Percentiles rank a stretch among this genome's conserved stretches.
Conservation (phyloP, 2,797 vertebrate genomes). For the Sebastiscus albofasciatus region DNA sequence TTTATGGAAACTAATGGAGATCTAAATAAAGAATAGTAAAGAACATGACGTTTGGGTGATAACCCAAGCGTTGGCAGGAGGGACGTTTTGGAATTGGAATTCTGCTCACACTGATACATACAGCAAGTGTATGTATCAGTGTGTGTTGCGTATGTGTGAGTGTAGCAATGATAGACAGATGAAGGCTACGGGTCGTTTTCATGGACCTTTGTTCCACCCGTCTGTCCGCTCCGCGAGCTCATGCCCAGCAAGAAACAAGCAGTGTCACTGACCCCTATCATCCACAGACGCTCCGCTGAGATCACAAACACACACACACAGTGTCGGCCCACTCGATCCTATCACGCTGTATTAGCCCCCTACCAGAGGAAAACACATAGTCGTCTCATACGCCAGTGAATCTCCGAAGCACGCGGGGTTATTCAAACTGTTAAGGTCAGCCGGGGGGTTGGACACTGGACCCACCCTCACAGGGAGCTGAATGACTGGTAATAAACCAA, state of each 20-base stretch:
- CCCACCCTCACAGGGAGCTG: background rate
- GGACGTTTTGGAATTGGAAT: background rate
- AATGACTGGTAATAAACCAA: background rate
- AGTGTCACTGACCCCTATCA: slow-evolving; percentile 76
- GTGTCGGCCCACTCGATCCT: slow-evolving; percentile 41
- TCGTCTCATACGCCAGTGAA: slow-evolving; percentile 46
- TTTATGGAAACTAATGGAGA: background rate
- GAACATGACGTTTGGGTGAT: background rate
- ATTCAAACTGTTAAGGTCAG: slow-evolving; percentile 58
- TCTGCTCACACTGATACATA: background rate
- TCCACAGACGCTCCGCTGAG: slow-evolving; percentile 51
- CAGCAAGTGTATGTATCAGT: background rate
- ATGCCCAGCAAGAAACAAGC: slow-evolving; percentile 53
- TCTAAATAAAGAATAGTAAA: background rate
- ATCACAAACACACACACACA: slow-evolving; percentile 48
- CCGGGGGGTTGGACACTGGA: background rate
- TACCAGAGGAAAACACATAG: slow-evolving; percentile 54
- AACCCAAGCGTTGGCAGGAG: background rate
- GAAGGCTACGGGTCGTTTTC: slow-evolving; percentile 36
- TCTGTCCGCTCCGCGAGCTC: slow-evolving; percentile 22
- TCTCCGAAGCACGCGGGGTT: slow-evolving; percentile 30
- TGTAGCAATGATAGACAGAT: slow-evolving; percentile 38
- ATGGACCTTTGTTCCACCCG: slow-evolving; percentile 49
- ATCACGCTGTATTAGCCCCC: slow-evolving; percentile 57
- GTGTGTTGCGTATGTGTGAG: slow-evolving; percentile 1